Conservation (phyloP, 2,797 vertebrate species). For the Huso huso region DNA sequence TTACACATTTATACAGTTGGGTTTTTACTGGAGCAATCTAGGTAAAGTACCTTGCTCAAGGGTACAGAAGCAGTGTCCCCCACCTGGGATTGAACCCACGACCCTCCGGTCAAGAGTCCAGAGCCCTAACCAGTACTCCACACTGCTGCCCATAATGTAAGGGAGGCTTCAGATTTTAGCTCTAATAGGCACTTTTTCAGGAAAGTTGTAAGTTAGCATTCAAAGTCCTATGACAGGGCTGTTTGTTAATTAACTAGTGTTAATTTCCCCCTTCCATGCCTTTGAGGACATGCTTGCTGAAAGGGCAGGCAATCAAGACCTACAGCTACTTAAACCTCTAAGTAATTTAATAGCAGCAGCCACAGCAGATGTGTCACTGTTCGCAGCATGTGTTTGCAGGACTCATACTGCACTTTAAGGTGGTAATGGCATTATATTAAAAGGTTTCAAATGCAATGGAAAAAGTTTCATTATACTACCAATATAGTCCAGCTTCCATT, state of each 20-base stretch:
- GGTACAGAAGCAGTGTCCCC: too few relatives aligned
- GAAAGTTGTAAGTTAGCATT: slow-evolving; percentile 15
- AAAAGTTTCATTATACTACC: too few relatives aligned
- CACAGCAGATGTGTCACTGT: neutral
- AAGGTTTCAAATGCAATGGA: too few relatives aligned
- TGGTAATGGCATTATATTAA: too few relatives aligned
- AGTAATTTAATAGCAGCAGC: neutral
- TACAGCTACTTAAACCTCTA: neutral
- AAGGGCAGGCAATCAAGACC: neutral
- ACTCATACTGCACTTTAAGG: neutral
- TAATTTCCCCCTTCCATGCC: neutral
- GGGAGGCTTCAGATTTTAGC: slow-evolving; percentile 19
- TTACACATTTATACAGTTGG: too few relatives aligned
- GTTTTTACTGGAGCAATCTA: too few relatives aligned
- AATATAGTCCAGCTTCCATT: too few relatives aligned
- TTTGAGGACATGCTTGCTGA: neutral
- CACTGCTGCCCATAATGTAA: neutral
- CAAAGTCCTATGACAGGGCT: slow-evolving; percentile 8
- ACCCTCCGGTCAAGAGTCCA: too few relatives aligned
- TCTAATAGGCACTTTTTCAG: slow-evolving; percentile 17
- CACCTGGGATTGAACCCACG: too few relatives aligned
- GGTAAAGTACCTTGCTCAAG: too few relatives aligned
- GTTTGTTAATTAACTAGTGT: neutral
- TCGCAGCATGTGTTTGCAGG: neutral
- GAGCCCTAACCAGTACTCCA: too few relatives aligned